phyloP scores from a whole-genome alignment of 2,113 vertebrate species.

The Grammomys dolichurus region DNA sequence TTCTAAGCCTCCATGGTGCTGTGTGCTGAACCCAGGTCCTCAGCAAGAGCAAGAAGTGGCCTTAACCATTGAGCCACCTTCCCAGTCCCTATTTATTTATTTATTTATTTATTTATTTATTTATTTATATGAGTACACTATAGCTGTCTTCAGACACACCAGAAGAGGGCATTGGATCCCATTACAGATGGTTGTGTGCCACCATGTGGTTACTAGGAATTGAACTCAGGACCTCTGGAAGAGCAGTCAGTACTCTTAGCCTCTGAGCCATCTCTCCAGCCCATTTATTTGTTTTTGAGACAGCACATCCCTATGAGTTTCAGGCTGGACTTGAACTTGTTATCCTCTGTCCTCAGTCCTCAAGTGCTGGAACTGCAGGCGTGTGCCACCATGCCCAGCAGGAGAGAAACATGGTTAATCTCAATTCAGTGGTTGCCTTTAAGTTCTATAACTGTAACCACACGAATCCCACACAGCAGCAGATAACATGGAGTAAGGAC shows the following conservation, averaged over 20 bases:
- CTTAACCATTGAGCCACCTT: not conserved
- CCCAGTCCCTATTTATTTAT: not conserved
- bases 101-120: too few relatives aligned
- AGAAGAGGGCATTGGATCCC: too few relatives aligned
- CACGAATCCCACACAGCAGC: not conserved
- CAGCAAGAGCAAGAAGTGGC: not conserved
- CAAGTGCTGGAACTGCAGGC: not conserved
- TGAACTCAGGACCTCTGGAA: too few relatives aligned
- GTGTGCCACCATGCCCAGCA: not conserved
- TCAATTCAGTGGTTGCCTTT: not conserved
- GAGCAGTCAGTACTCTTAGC: too few relatives aligned
- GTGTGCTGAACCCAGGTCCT: not conserved
- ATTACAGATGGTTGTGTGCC: too few relatives aligned
- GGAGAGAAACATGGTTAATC: not conserved
- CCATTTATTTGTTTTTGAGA: not conserved
- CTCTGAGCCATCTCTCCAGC: too few relatives aligned
- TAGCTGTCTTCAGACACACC: too few relatives aligned
- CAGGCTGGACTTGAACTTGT: not conserved
- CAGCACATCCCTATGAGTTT: not conserved
- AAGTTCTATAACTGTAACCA: not conserved
- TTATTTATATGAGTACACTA: too few relatives aligned
- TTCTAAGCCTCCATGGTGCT: not conserved
- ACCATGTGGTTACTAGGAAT: too few relatives aligned
- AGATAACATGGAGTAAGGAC: not conserved
- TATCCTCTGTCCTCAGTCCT: not conserved